Evolutionary conservation across 1,140 invertebrate species (phyloP).

Genomic region (Lordiphosa clarofinis): DNA sequence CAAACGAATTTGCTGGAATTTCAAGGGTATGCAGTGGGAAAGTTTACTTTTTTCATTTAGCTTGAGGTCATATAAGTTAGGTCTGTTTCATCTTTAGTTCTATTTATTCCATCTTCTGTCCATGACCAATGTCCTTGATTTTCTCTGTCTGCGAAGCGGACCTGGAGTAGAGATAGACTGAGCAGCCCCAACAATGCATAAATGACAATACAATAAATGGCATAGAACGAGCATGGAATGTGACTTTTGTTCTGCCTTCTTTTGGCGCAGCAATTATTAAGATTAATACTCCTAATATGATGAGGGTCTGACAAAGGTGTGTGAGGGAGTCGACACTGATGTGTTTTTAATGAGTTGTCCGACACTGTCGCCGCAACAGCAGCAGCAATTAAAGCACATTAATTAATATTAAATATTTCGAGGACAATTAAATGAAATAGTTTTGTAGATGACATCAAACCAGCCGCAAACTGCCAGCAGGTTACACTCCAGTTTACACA

Average conservation of each 20-base stretch:
- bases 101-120: too few species aligned
- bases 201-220: conserved; percentile 35
- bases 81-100: too few species aligned
- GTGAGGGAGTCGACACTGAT: conserved; percentile 35
- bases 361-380: conserved; percentile 7
- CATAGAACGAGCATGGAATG: conserved; percentile 35
- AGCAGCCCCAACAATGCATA: conserved; percentile 10
- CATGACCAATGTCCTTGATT: too few species aligned
- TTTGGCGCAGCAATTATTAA: conserved; percentile 65
- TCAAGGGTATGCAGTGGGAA: not conserved
- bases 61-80: too few species aligned
- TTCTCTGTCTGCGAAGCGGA: too few species aligned
- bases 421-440: conserved; percentile 69
- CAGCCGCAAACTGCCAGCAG: conserved; percentile 32
- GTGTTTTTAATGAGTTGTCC: conserved; percentile 71
- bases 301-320: conserved; percentile 23
- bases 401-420: conserved; percentile 79
- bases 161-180: too few species aligned
- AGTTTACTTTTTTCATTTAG: too few species aligned
- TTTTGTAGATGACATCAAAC: conserved; percentile 43
- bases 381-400: conserved; percentile 68
- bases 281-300: conserved; percentile 66
- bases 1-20: conserved; percentile 26
- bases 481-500: conserved; percentile 1
- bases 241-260: conserved; percentile 51